A percentile compares a stretch with the other conserved stretches of the same genome.
Conservation (phyloP, 2,113 vertebrate species). For the Cariama cristata region DNA sequence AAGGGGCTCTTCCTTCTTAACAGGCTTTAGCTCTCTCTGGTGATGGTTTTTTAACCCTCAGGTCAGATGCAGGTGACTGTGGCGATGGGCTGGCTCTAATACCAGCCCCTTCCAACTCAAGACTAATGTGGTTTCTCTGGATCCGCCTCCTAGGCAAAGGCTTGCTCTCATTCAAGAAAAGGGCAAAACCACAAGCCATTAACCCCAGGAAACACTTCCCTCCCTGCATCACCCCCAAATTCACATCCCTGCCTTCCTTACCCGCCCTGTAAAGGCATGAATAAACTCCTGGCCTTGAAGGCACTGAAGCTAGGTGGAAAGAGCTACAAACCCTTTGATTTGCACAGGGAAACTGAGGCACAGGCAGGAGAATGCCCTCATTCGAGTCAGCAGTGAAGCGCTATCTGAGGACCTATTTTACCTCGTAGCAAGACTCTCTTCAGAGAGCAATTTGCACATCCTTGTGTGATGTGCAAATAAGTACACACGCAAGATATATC, state of each 20-base stretch:
- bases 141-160: neutral
- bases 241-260: neutral
- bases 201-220: neutral
- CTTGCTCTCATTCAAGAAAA: neutral
- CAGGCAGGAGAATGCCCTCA: neutral
- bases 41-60: neutral
- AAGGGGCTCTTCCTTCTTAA: neutral
- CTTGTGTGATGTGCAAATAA: neutral
- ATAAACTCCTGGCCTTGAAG: neutral
- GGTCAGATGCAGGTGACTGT: neutral
- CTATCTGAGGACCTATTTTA: neutral
- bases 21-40: neutral
- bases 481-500: neutral
- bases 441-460: neutral
- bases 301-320: neutral
- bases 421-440: neutral
- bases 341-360: neutral
- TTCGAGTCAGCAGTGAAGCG: accelerated
- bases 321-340: neutral
- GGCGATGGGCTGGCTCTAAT: neutral
- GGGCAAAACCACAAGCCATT: neutral
- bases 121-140: neutral
- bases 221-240: neutral
- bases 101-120: neutral
- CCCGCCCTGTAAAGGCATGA: neutral